These are phyloP conservation scores for Amblyraja radiata DNA, from an alignment of 2,797 vertebrate species.

Conservation along the genomic window DNA sequence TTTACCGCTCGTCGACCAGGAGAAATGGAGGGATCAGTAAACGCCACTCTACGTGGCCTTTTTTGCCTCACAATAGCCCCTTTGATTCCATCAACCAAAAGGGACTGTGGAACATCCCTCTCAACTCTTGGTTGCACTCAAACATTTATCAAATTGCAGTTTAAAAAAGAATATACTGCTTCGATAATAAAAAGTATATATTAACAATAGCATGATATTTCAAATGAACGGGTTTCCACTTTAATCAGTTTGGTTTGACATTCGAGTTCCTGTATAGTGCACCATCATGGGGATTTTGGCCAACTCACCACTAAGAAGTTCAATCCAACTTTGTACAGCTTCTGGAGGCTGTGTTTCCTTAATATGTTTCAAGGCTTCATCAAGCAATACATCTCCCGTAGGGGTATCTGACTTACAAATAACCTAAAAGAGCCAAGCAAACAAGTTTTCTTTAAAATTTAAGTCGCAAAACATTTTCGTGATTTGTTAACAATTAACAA, in stretches of 20 bases:
- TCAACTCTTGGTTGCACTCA: too few relatives aligned
- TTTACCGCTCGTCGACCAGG: too few relatives aligned
- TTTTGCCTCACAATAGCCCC: too few relatives aligned
- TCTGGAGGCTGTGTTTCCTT: constrained; percentile 93
- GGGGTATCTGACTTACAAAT: constrained; percentile 92
- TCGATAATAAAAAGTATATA: background rate
- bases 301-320: constrained; percentile 87
- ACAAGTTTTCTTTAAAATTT: background rate
- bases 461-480: background rate
- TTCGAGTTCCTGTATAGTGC: background rate
- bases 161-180: background rate
- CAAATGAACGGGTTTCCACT: background rate
- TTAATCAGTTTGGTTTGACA: background rate
- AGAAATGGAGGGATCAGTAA: too few relatives aligned
- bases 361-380: constrained; percentile 91
- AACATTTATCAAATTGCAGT: background rate
- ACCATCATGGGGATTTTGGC: background rate
- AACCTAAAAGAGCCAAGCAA: constrained; percentile 61
- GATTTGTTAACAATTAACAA: background rate
- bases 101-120: too few relatives aligned
- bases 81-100: too few relatives aligned
- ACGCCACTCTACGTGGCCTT: too few relatives aligned
- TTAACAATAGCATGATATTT: background rate
- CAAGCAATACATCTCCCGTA: constrained; percentile 88
- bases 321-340: constrained; percentile 95